Evolutionary conservation across 2,113 vertebrate genomes (phyloP).

Genomic region (Cricetomys ansorgei): DNA sequence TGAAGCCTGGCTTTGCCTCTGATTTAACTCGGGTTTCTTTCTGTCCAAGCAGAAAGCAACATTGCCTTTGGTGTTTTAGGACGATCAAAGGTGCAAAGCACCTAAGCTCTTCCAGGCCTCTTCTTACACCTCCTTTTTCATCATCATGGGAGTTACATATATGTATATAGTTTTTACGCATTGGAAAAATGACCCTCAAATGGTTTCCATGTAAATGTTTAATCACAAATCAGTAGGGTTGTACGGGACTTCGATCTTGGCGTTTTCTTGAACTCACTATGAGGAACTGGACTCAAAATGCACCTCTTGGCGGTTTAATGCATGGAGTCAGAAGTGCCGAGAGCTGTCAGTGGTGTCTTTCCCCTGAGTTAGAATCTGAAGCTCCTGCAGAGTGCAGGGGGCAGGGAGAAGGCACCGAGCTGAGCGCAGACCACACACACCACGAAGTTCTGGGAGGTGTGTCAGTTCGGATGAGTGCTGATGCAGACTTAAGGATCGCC

Average conservation of each 20-base stretch:
- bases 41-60: neutral
- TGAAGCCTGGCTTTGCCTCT: slow-evolving; percentile 18
- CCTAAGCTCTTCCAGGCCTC: neutral
- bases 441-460: neutral
- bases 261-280: neutral
- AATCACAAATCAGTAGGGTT: neutral
- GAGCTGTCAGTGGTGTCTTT: neutral
- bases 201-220: neutral
- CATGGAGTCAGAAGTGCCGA: neutral
- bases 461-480: fast-evolving
- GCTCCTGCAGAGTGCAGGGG: neutral
- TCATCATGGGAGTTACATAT: neutral
- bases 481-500: fast-evolving
- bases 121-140: neutral
- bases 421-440: neutral
- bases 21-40: neutral
- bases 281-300: neutral
- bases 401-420: fast-evolving
- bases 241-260: neutral
- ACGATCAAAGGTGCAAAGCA: neutral
- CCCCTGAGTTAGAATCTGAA: neutral
- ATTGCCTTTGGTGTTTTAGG: neutral
- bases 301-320: neutral
- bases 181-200: neutral
- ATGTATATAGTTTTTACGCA: neutral